phyloP scores from a whole-genome alignment of 2,113 vertebrate species.

The Anguilla japonica region DNA sequence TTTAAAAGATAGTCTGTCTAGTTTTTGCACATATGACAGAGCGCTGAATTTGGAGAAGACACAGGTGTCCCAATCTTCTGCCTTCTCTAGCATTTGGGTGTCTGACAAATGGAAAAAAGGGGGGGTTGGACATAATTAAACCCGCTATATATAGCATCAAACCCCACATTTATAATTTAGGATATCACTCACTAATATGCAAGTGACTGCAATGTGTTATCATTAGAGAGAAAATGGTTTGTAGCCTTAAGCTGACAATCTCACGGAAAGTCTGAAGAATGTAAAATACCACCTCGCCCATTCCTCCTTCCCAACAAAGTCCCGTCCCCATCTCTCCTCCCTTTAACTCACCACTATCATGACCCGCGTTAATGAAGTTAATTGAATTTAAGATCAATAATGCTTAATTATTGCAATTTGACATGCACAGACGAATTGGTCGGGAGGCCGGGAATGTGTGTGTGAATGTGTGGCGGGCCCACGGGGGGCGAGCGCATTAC shows the following conservation, averaged over 20 bases:
- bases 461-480: slow-evolving; percentile 62
- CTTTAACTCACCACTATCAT: slow-evolving; percentile 62
- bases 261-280: slow-evolving; percentile 48
- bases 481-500: slow-evolving; percentile 65
- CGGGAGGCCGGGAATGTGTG: slow-evolving; percentile 70
- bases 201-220: slow-evolving; percentile 55
- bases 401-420: slow-evolving; percentile 99
- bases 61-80: neutral
- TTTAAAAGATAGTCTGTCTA: neutral
- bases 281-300: slow-evolving; percentile 39
- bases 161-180: slow-evolving; percentile 57
- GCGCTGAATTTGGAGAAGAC: neutral
- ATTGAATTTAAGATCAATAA: slow-evolving; percentile 99
- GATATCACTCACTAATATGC: slow-evolving; percentile 55
- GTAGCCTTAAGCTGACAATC: slow-evolving; percentile 56
- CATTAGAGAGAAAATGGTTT: slow-evolving; percentile 56
- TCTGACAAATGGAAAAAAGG: slow-evolving; percentile 23
- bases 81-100: slow-evolving; percentile 35
- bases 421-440: slow-evolving; percentile 92
- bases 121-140: slow-evolving; percentile 53
- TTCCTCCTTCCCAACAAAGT: slow-evolving; percentile 31
- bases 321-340: slow-evolving; percentile 37
- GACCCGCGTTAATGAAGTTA: slow-evolving; percentile 97
- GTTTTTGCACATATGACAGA: neutral
- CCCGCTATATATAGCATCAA: slow-evolving; percentile 55